Percentiles rank a stretch among this genome's conserved stretches.
Evolutionary conservation across 2,888 invertebrate genomes (phyloP).

Genomic region (Platycheirus rosarum): DNA sequence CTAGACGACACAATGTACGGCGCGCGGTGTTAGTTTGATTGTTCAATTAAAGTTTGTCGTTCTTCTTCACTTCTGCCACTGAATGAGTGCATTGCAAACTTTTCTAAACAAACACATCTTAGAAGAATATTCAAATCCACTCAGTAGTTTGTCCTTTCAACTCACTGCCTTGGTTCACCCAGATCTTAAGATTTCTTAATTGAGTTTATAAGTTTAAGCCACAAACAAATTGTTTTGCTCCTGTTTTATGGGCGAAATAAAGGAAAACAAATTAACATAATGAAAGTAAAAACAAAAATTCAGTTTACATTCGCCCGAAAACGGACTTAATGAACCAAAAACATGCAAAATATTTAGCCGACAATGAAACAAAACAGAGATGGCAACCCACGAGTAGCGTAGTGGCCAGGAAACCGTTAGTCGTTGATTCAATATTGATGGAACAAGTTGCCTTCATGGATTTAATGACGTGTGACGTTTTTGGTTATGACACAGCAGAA

Average conservation of each 20-base stretch:
- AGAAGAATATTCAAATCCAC: slow-evolving; percentile 13
- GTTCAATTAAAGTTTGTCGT: slow-evolving; percentile 65
- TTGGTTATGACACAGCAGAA: slow-evolving; percentile 57
- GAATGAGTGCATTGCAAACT: neutral
- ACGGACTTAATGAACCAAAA: slow-evolving; percentile 37
- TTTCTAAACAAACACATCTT: slow-evolving; percentile 8
- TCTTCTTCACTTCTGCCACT: neutral
- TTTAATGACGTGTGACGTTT: slow-evolving; percentile 63
- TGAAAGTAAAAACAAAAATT: slow-evolving; percentile 32
- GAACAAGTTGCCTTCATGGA: slow-evolving; percentile 5
- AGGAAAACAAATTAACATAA: slow-evolving; percentile 29
- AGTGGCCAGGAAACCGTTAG: slow-evolving; percentile 3
- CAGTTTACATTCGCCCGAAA: too few species aligned
- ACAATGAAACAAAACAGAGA: slow-evolving; percentile 6
- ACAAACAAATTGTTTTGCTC: neutral
- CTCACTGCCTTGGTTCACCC: neutral
- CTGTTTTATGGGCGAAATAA: neutral
- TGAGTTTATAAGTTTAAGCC: slow-evolving; percentile 45
- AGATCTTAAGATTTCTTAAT: slow-evolving; percentile 61
- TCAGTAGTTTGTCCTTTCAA: neutral
- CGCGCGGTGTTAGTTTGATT: slow-evolving; percentile 42
- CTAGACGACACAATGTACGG: slow-evolving; percentile 4
- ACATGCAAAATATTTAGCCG: slow-evolving; percentile 50
- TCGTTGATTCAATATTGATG: slow-evolving; percentile 37
- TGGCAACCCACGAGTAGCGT: neutral